Percentiles rank a stretch among this genome's conserved stretches.
These are phyloP conservation scores for Cyclophora punctaria DNA, from an alignment of 2,888 invertebrate species.

Conservation along the genomic window DNA sequence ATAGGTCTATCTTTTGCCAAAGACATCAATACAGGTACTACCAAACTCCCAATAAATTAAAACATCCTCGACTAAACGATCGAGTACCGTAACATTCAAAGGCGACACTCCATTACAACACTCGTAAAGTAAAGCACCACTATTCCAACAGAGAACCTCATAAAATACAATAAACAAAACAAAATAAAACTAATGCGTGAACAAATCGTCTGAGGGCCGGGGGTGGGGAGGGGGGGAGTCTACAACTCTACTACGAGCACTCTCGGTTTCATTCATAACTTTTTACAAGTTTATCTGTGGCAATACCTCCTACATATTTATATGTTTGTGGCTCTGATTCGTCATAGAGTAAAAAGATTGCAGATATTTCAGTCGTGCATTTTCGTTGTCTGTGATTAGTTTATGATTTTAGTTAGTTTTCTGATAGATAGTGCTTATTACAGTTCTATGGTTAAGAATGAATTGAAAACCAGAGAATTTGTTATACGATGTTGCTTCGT, in stretches of 20 bases:
- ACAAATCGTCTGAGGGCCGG: constrained; percentile 46
- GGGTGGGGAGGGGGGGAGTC: constrained; percentile 31
- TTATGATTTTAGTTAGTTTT: too few relatives aligned
- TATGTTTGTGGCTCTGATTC: constrained; percentile 62
- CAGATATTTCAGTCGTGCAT: too few relatives aligned
- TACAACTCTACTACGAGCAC: constrained; percentile 72
- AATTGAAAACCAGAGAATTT: too few relatives aligned
- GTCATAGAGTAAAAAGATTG: constrained; percentile 40
- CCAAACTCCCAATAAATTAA: constrained; percentile 1
- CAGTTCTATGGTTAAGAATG: too few relatives aligned
- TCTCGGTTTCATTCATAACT: constrained; percentile 76
- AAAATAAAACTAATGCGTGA: constrained; percentile 70
- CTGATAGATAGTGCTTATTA: too few relatives aligned
- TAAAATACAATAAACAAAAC: constrained; percentile 45
- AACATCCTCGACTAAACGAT: constrained; percentile 12
- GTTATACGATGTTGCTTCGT: too few relatives aligned
- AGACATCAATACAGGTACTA: too few relatives aligned
- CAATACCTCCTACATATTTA: constrained; percentile 73
- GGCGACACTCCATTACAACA: constrained; percentile 15
- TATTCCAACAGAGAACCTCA: constrained; percentile 22
- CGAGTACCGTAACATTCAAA: constrained; percentile 3
- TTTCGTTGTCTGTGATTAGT: too few relatives aligned
- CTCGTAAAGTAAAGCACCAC: constrained; percentile 22
- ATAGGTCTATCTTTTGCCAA: too few relatives aligned
- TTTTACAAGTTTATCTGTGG: constrained; percentile 74